Percentiles rank a stretch among this genome's conserved stretches.
Evolutionary conservation across 2,797 vertebrate species (phyloP).

Genomic region (Lagorchestes hirsutus): DNA sequence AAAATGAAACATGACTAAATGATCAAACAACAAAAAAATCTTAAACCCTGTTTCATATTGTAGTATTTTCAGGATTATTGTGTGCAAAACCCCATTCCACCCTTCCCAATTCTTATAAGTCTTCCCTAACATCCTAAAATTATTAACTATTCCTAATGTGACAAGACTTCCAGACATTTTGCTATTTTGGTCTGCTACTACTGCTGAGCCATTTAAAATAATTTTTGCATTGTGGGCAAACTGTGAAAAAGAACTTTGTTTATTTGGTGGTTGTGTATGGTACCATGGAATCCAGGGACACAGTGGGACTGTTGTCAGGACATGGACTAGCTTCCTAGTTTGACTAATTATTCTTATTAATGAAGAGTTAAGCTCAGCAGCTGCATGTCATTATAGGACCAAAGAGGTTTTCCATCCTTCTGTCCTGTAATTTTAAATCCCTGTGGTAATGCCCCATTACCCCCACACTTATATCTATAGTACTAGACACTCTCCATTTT

Average conservation of each 20-base stretch:
- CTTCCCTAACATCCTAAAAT: neutral
- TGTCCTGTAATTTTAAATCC: neutral
- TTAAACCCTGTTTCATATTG: neutral
- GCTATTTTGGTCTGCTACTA: neutral
- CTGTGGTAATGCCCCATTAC: neutral
- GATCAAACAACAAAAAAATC: neutral
- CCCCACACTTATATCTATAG: neutral
- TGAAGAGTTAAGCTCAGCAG: neutral
- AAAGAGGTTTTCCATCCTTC: neutral
- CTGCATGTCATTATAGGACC: neutral
- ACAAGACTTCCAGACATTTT: neutral
- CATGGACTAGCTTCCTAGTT: neutral
- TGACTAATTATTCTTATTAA: neutral
- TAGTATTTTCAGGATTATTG: neutral
- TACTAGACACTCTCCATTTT: neutral
- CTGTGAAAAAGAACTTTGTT: neutral
- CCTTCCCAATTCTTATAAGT: neutral
- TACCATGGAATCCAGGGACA: neutral
- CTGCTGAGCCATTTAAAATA: neutral
- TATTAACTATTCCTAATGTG: neutral
- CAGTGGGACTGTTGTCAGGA: neutral
- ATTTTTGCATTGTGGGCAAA: neutral
- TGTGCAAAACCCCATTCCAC: neutral
- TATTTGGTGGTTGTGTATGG: neutral
- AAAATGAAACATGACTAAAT: neutral